A percentile compares a stretch with the other conserved stretches of the same genome.
These are phyloP conservation scores for Enteromius trimaculatus DNA, from an alignment of 2,797 vertebrate species.

Conservation along the genomic window DNA sequence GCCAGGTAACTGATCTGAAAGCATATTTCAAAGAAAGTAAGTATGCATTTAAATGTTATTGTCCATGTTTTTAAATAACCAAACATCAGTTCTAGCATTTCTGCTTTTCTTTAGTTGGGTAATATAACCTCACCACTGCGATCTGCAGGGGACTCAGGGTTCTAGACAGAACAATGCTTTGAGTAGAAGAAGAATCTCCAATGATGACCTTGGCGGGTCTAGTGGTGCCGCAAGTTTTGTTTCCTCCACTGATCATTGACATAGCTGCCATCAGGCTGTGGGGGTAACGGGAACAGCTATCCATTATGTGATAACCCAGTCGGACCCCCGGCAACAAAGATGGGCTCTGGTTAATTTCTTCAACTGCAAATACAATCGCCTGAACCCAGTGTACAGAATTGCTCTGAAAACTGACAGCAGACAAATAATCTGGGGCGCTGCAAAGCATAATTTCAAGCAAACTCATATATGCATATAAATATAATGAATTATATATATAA, in stretches of 20 bases:
- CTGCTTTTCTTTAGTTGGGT: neutral
- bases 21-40: neutral
- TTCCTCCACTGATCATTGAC: constrained; percentile 56
- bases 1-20: constrained; percentile 77
- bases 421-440: constrained; percentile 3
- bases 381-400: constrained; percentile 72
- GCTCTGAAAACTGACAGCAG: constrained; percentile 74
- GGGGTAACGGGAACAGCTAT: constrained; percentile 54
- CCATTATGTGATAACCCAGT: constrained; percentile 60
- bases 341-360: constrained; percentile 63
- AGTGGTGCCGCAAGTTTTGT: constrained; percentile 30
- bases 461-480: too few relatives aligned
- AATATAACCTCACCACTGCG: constrained; percentile 70
- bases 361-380: constrained; percentile 76
- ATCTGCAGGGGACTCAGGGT: constrained; percentile 70
- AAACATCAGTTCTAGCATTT: neutral
- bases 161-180: constrained; percentile 70
- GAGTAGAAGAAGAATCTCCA: constrained; percentile 72
- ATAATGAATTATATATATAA: too few relatives aligned
- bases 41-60: neutral
- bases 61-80: neutral
- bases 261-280: constrained; percentile 53
- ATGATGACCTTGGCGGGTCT: constrained; percentile 73
- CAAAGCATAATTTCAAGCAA: neutral
- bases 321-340: constrained; percentile 57